Evolutionary conservation across 1,140 invertebrate species (phyloP), one percentile per base, ranked within the genome.

Genomic region (Ceratina japonica): DNA sequence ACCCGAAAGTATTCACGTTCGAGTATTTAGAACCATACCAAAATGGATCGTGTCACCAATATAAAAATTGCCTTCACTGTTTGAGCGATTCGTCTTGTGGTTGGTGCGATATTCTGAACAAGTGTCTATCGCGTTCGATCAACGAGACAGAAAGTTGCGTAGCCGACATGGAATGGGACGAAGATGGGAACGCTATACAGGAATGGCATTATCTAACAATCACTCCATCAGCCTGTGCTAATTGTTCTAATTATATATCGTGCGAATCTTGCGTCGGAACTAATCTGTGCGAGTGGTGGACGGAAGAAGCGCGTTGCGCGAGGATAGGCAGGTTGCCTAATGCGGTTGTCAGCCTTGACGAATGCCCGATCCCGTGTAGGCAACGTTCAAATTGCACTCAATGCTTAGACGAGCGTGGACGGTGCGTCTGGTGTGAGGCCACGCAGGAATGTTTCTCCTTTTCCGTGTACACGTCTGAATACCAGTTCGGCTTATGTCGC

Each of bases 401-500:
- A 27, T 99, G 98, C 88, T 91, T 99, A 16, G 96, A 96, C 74
- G 95, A 96, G 82, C 94, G 95, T 58, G 97, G 97, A 8, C 94
- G 97, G 69, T 99, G 98, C 91, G 97, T 98, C 0, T 99, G 98
- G 98, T 99, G 98, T 89, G 97, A 98, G 87, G 96, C 97, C 54
- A 97, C 96, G 0, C 93, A 95, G 59, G 96, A 97, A 87, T 99
- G 98, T 90, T 98, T 99, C 89, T 97, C 97, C 58, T 99, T 99
- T 92, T 97, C 97, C 1, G 97, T 98, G 5, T 99, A 99, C 90
- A 98, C 97, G 1, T 97, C 97, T 75, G 96, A 98, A 85, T 98
- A 97, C 92, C 96, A 98, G 85, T 98, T 97, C 92, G 98, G 98
- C 0, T 93, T 97, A 76, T 99, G 98, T 88, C 94, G 96, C 7